A percentile compares a stretch with the other conserved stretches of the same genome.
Conservation (phyloP, 2,797 vertebrate genomes). For the Cuniculus paca region DNA sequence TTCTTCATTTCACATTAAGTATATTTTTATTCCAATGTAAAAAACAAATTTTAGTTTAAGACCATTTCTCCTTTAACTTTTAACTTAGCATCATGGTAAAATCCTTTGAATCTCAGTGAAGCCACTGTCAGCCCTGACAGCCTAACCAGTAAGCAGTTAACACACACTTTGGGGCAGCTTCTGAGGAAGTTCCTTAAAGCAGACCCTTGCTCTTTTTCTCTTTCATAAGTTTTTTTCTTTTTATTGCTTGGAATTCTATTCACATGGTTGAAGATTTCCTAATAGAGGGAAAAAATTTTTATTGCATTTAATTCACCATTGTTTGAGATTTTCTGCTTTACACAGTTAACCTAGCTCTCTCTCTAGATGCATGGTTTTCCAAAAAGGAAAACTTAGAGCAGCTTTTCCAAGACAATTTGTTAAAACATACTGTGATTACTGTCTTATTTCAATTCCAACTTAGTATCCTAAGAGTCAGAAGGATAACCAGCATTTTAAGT, state of each 20-base stretch:
- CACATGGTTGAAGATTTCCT: neutral
- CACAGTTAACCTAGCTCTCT: neutral
- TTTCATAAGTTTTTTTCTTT: slow-evolving; percentile 19
- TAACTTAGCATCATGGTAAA: neutral
- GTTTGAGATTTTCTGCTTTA: slow-evolving; percentile 9
- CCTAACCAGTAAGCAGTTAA: neutral
- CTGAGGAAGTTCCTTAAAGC: neutral
- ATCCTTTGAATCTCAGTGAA: neutral
- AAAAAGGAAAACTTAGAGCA: slow-evolving; percentile 16
- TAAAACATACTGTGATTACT: neutral
- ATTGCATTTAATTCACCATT: neutral
- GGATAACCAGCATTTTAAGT: neutral
- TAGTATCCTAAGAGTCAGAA: neutral
- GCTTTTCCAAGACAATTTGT: slow-evolving; percentile 4
- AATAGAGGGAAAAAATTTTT: neutral
- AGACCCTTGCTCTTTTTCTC: neutral
- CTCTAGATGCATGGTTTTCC: neutral
- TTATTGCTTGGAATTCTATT: neutral
- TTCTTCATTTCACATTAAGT: slow-evolving; percentile 37
- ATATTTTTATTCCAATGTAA: slow-evolving; percentile 45
- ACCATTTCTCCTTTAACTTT: neutral
- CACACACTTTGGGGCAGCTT: neutral
- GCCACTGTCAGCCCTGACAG: neutral
- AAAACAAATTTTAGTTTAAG: slow-evolving; percentile 38
- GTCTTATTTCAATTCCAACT: slow-evolving; percentile 42